A percentile compares a stretch with the other conserved stretches of the same genome.
Conservation (phyloP, 2,888 invertebrate genomes). For the Tachina lurida region DNA sequence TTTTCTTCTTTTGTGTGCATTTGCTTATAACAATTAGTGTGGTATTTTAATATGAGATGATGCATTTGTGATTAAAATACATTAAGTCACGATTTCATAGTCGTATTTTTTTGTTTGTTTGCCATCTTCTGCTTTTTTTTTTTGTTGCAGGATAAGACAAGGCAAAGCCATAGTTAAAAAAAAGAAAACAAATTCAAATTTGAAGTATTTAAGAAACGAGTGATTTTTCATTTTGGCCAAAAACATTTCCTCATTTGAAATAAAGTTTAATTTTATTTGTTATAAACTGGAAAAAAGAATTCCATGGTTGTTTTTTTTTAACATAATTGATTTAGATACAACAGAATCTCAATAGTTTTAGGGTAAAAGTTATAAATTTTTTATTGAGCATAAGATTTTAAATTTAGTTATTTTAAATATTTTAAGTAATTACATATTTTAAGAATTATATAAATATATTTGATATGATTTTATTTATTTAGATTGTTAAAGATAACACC, state of each 20-base stretch:
- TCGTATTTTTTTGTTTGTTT: constrained; percentile 6
- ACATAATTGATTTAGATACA: neutral
- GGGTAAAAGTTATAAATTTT: neutral
- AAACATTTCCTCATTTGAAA: constrained; percentile 59
- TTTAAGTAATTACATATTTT: neutral
- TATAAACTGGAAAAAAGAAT: neutral
- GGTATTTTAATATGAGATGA: constrained; percentile 71
- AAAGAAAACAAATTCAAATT: constrained; percentile 48
- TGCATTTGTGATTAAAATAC: constrained; percentile 69
- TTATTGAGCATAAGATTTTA: neutral
- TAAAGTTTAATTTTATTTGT: neutral
- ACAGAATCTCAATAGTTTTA: neutral
- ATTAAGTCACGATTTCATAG: constrained; percentile 70
- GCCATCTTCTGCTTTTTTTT: constrained; percentile 35
- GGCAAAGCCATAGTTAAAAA: neutral
- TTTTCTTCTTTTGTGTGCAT: constrained; percentile 11
- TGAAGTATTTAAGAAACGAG: constrained; percentile 44
- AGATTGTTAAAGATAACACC: neutral
- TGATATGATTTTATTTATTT: constrained; percentile 1
- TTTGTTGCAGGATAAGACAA: constrained; percentile 60
- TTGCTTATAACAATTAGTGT: constrained; percentile 70
- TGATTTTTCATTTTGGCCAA: constrained; percentile 63
- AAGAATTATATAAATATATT: neutral
- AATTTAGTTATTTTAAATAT: neutral
- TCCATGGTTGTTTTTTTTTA: neutral